Base-by-base conservation (phyloP, 2,113 vertebrate genomes). In the Cebidichthys violaceus region DNA sequence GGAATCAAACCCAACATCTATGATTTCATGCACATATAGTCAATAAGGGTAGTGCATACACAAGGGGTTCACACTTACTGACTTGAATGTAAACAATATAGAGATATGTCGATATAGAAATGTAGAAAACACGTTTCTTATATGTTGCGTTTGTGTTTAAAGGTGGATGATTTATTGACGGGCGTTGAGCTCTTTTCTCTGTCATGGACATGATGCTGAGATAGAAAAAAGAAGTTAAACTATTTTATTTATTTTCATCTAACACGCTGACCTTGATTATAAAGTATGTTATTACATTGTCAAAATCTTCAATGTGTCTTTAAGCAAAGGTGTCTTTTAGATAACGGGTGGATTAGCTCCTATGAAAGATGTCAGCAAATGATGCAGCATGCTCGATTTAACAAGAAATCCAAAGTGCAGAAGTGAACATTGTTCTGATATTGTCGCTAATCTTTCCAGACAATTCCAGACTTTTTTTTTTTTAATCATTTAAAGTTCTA, bases 401-500 rank as follows among this genome's bases (percentile, higher is more conserved):
- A n/a, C 66, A 73, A 45, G 43, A 45, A 72, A 77, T 59, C 29
- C 31, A 54, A 84, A 76, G 59, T 20, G 75, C 64, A 33, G 43
- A 81, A 65, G 68, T 62, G 43, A 85, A 84, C 64, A 37, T 55
- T 35, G 52, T 72, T 77, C 39, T 45, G 45, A 29, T 39, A 39
- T 29, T 67, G 64, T 52, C 57, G 61, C 57, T 70, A 62, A 76
- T 79, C 50, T 66, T 82, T 55, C 37, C 7, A 72, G 70, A 77
- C 55, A 76, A 66, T 62, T 31, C n/a, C n/a, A n/a, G n/a, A n/a
- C n/a, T n/a, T n/a, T n/a, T n/a, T n/a, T 59, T 75, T 62, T 52
- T 24, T 37, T 45, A 1, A 52, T 2, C 20, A 52, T 31, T 52
- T 79, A 0, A 72, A 68, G 27, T 50, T 89, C 64, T 81, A 79